Evolutionary conservation across 2,797 vertebrate genomes (phyloP).

Genomic region (Scleropages formosus): DNA sequence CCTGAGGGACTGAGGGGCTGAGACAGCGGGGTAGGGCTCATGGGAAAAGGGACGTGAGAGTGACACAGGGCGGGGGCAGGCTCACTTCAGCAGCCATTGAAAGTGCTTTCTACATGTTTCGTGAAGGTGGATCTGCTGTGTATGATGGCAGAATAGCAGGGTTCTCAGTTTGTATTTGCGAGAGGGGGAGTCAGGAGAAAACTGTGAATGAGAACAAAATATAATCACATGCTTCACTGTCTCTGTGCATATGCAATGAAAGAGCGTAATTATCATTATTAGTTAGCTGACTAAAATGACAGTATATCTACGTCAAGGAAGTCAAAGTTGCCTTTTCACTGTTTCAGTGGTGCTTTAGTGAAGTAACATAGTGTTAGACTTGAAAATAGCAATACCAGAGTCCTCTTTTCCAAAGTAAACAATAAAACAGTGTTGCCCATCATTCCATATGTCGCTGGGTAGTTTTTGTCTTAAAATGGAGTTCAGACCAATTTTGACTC

Average conservation of each 20-base stretch:
- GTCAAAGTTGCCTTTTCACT: slow-evolving; percentile 57
- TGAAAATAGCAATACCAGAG: slow-evolving; percentile 35
- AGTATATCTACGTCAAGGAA: slow-evolving; percentile 40
- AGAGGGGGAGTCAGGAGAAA: slow-evolving; percentile 32
- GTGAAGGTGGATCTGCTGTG: slow-evolving; percentile 22
- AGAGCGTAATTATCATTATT: slow-evolving; percentile 42
- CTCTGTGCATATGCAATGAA: slow-evolving; percentile 46
- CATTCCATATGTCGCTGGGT: slow-evolving; percentile 39
- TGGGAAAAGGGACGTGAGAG: background rate
- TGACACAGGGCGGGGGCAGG: background rate
- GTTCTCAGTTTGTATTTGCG: slow-evolving; percentile 34
- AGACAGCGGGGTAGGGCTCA: background rate
- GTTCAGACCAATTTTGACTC: slow-evolving; percentile 47
- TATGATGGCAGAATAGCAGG: slow-evolving; percentile 29
- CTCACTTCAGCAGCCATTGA: background rate
- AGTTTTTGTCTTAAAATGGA: slow-evolving; percentile 34
- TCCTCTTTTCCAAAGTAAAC: slow-evolving; percentile 31
- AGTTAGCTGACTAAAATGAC: slow-evolving; percentile 40
- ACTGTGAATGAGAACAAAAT: slow-evolving; percentile 33
- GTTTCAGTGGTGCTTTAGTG: slow-evolving; percentile 57
- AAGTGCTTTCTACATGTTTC: slow-evolving; percentile 19
- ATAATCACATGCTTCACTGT: slow-evolving; percentile 33
- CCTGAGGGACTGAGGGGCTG: slow-evolving; percentile 79
- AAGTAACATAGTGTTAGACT: slow-evolving; percentile 50
- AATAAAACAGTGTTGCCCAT: slow-evolving; percentile 29